Percentiles rank a stretch among this genome's conserved stretches.
These are phyloP conservation scores for Progne subis DNA, from an alignment of 2,113 vertebrate species.

Conservation along the genomic window DNA sequence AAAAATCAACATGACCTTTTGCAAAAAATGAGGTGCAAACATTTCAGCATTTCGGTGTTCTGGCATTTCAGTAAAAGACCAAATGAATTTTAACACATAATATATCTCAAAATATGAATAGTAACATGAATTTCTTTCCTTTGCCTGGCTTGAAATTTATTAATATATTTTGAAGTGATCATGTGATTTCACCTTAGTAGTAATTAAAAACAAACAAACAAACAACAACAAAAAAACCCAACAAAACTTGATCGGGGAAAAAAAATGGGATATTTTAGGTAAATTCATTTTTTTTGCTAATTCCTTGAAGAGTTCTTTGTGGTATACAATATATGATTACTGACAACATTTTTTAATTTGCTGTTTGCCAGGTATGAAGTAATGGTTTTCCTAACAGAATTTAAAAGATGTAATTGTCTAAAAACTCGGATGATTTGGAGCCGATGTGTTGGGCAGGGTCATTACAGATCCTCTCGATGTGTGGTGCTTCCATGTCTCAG, in stretches of 20 bases:
- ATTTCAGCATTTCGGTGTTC: background rate
- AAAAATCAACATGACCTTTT: conserved; percentile 57
- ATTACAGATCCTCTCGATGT: rapidly evolving
- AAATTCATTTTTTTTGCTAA: background rate
- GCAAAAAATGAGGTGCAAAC: background rate
- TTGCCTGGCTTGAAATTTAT: background rate
- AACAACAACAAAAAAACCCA: background rate
- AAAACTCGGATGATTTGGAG: background rate
- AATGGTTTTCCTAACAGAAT: background rate
- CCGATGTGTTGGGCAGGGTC: background rate
- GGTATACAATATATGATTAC: background rate
- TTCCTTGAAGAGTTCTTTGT: background rate
- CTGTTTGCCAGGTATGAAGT: background rate
- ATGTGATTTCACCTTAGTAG: background rate
- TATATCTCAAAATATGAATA: background rate
- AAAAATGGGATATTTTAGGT: background rate
- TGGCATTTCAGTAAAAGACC: conserved; percentile 14
- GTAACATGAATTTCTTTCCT: background rate
- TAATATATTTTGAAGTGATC: background rate
- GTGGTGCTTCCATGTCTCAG: background rate
- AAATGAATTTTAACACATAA: background rate
- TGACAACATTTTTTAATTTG: background rate
- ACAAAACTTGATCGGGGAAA: background rate
- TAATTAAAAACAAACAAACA: background rate
- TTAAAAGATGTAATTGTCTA: background rate